Evolutionary conservation across 2,113 vertebrate genomes (phyloP).

Genomic region (Plecturocebus donacophilus): DNA sequence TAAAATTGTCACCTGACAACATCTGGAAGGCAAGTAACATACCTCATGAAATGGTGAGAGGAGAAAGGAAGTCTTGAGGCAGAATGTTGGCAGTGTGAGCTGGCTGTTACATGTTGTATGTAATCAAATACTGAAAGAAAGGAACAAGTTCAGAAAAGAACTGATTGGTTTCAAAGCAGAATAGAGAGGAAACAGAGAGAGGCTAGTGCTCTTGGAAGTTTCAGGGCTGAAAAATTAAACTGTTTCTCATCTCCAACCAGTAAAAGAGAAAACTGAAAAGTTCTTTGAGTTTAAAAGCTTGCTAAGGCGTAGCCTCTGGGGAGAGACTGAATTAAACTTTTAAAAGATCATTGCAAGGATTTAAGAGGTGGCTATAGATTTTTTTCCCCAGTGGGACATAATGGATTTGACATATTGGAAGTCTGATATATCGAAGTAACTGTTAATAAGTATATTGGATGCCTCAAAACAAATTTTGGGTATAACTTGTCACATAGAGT

Average conservation of each 20-base stretch:
- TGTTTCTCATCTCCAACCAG: not conserved
- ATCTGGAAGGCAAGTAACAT: not conserved
- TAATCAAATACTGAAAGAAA: not conserved
- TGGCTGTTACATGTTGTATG: not conserved
- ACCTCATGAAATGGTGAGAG: not conserved
- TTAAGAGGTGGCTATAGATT: not conserved
- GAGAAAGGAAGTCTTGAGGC: not conserved
- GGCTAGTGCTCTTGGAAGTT: not conserved
- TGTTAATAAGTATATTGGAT: not conserved
- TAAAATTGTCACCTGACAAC: not conserved
- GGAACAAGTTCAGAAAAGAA: not conserved
- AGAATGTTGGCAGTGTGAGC: not conserved
- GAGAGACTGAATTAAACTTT: slow-evolving; percentile 9
- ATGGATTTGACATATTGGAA: not conserved
- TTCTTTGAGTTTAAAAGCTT: not conserved
- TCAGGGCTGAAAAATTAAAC: not conserved
- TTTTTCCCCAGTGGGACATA: not conserved
- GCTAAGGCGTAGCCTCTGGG: not conserved
- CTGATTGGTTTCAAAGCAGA: not conserved
- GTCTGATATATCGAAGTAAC: not conserved
- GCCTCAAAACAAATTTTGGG: slow-evolving; percentile 8
- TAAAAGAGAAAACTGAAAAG: slow-evolving; percentile 17
- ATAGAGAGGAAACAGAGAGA: not conserved
- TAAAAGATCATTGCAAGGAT: not conserved
- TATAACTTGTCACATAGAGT: not conserved